phyloP scores from a whole-genome alignment of 2,888 invertebrate genomes.

The Serrognathus titanus region DNA sequence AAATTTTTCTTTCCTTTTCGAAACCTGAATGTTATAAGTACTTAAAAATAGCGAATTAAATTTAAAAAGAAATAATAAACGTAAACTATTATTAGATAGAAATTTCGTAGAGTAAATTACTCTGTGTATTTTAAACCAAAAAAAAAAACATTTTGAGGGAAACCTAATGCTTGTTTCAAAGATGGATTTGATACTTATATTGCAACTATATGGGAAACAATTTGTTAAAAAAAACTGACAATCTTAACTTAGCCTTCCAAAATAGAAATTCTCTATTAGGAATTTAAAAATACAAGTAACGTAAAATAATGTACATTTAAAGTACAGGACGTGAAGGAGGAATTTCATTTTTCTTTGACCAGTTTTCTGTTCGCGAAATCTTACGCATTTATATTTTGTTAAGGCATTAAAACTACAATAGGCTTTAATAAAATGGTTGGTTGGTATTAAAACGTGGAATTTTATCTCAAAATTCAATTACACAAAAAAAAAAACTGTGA shows the following conservation, averaged over 20 bases:
- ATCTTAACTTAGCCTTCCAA: slow-evolving; percentile 31
- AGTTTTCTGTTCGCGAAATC: too few species aligned
- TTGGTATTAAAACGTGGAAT: too few species aligned
- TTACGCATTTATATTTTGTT: too few species aligned
- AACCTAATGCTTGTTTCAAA: slow-evolving; percentile 5
- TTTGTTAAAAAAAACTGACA: slow-evolving; percentile 25
- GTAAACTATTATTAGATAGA: slow-evolving; percentile 48
- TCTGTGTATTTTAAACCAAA: slow-evolving; percentile 26
- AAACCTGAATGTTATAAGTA: too few species aligned
- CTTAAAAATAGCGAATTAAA: neutral
- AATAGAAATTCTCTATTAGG: slow-evolving; percentile 11
- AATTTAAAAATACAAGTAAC: slow-evolving; percentile 4
- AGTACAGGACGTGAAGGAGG: too few species aligned
- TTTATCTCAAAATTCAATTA: too few species aligned
- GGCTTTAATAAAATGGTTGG: too few species aligned
- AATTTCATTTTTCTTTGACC: too few species aligned
- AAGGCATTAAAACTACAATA: too few species aligned
- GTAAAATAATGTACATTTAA: neutral
- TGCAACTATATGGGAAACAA: slow-evolving; percentile 18
- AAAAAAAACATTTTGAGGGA: neutral
- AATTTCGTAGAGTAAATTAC: slow-evolving; percentile 47
- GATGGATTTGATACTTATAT: slow-evolving; percentile 12
- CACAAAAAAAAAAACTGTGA: too few species aligned
- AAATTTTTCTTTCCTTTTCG: too few species aligned
- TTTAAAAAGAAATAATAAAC: slow-evolving; percentile 6